Conservation (phyloP, 2,113 vertebrate species). For the Apteryx mantelli region DNA sequence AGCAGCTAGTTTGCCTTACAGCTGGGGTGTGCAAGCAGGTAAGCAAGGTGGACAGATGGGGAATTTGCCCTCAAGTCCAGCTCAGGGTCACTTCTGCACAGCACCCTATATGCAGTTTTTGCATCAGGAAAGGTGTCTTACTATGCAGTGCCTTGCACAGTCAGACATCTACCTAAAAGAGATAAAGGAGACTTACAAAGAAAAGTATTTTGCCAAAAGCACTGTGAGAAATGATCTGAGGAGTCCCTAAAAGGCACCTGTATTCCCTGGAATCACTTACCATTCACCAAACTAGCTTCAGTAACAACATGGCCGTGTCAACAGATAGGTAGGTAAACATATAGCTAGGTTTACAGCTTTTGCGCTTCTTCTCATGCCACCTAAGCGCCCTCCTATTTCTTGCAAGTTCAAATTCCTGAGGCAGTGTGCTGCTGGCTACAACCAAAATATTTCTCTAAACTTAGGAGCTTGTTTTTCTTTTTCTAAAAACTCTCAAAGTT, state of each 20-base stretch:
- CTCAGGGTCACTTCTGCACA: not conserved
- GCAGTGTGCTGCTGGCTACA: not conserved
- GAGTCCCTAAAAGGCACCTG: not conserved
- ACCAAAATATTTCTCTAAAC: not conserved
- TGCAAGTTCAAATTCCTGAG: not conserved
- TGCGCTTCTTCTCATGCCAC: not conserved
- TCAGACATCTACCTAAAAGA: not conserved
- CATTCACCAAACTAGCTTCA: not conserved
- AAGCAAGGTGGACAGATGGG: not conserved
- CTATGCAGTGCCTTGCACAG: not conserved
- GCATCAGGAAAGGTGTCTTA: not conserved
- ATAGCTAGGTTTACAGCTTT: not conserved
- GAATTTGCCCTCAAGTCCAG: not conserved
- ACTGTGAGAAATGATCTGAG: not conserved
- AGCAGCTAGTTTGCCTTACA: not conserved
- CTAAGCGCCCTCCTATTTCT: not conserved
- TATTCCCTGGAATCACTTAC: not conserved
- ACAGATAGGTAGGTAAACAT: not conserved
- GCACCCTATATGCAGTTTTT: not conserved
- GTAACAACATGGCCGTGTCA: not conserved
- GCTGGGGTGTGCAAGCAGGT: not conserved
- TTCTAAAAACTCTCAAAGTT: not conserved
- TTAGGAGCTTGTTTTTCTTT: not conserved
- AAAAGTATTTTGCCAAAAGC: not conserved
- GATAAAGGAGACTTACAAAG: not conserved